Percentiles rank a stretch among this genome's conserved stretches.
These are phyloP conservation scores for Macropus fuliginosus DNA, from an alignment of 2,797 vertebrate genomes.

Conservation along the genomic window DNA sequence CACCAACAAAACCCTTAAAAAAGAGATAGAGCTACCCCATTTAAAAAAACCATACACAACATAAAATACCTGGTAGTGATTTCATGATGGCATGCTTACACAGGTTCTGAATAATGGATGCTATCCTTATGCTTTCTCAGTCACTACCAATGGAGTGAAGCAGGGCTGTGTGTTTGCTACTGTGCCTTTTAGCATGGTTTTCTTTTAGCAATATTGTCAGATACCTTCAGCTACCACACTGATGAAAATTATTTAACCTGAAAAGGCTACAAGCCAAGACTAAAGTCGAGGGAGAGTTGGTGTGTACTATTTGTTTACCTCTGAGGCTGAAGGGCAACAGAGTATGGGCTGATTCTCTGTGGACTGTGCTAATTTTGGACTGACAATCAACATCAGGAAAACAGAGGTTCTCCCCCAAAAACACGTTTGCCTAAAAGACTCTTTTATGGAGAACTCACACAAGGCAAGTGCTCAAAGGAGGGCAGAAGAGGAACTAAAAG, in stretches of 20 bases:
- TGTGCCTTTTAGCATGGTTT: no score
- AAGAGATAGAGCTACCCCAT: not conserved
- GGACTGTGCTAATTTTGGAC: no score
- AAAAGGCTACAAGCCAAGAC: not conserved
- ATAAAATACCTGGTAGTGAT: not conserved
- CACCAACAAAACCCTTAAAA: not conserved
- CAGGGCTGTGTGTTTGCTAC: no score
- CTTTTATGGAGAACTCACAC: not conserved
- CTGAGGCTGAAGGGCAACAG: not conserved
- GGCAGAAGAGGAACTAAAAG: not conserved
- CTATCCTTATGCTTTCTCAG: no score
- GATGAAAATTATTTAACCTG: not conserved
- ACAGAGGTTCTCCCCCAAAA: not conserved
- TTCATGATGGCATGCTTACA: no score
- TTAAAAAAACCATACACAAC: not conserved
- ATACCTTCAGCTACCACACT: not conserved
- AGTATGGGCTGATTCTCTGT: not conserved
- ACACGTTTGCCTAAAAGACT: not conserved
- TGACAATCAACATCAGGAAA: not conserved
- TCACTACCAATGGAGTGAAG: no score
- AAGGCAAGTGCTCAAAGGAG: not conserved
- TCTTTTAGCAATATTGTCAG: no score
- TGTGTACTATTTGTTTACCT: not conserved
- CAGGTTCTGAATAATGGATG: no score
- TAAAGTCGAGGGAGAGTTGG: not conserved